These are phyloP conservation scores for Ursus arctos DNA, from an alignment of 2,113 vertebrate species.

Conservation along the genomic window DNA sequence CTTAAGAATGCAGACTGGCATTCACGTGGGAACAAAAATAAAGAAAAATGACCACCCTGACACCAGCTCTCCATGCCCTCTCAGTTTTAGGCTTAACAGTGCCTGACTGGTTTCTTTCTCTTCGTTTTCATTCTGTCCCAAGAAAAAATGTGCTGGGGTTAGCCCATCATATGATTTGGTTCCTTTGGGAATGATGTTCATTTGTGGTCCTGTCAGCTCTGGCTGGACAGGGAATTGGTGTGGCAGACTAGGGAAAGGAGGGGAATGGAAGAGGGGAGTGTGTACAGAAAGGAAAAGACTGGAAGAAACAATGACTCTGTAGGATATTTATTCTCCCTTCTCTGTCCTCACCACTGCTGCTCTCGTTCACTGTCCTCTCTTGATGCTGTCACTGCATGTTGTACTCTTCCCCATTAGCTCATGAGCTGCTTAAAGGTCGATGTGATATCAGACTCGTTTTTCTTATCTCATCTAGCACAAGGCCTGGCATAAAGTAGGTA, in stretches of 20 bases:
- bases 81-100: not conserved
- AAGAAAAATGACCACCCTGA: not conserved
- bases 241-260: not conserved
- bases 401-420: not conserved
- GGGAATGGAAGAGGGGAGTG: not conserved
- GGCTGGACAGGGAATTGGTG: not conserved
- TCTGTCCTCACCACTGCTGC: not conserved
- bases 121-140: not conserved
- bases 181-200: not conserved
- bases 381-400: not conserved
- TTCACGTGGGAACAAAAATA: not conserved
- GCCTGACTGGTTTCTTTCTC: not conserved
- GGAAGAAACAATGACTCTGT: not conserved
- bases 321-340: not conserved
- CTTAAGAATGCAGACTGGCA: not conserved
- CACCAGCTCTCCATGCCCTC: not conserved
- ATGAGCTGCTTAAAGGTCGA: not conserved
- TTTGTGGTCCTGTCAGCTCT: not conserved
- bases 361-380: not conserved
- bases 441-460: not conserved
- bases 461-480: not conserved
- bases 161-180: not conserved
- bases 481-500: not conserved
- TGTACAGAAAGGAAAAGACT: not conserved
- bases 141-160: constrained; percentile 28